Evolutionary conservation across 2,888 invertebrate genomes (phyloP), one percentile per base, ranked within the genome.

Genomic region (Tuta absoluta): DNA sequence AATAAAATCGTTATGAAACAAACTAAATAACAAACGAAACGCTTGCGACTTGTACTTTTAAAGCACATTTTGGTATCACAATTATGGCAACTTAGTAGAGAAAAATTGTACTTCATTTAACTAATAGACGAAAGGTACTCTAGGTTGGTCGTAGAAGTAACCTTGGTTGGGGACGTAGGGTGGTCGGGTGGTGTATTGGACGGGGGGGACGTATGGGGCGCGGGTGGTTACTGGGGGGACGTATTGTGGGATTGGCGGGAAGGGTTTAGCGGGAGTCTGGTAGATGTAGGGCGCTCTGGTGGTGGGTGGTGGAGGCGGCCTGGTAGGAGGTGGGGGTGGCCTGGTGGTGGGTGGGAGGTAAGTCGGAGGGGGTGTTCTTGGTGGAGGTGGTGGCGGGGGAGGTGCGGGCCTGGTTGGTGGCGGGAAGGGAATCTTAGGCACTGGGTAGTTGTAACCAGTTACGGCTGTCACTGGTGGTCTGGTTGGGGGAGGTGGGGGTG

Each of bases 81-180:
- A 83, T 85, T 87, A 88, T 86, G 87, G 87, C 86, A 86, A 81
- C 84, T 78, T 79, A 77, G 69, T 71, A 70, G 21, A 49, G 48
- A 74, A 65, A 63, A 62, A 64, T 68, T 71, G 49, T 68, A 65
- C 57, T 62, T 66, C 69, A 65, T 68, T 68, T 81, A 79, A 70
- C 82, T 87, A 91, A 72, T 84, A 91, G 63, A 84, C 83, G 69
- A 92, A 91, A 38, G 90, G 87, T 73, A 91, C 88, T 61, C 73
- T 69, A 10, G 92, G 92, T 74, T 81, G 81, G 66, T 92, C 91
- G 80, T 92, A 92, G 75, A 78, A 91, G 68, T 92, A 92, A 0
- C 87, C 91, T 68, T 91, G 75, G 65, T 89, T 81, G 65, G 82
- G 79, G 5, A 87, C 73, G 70, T 82, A 90, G 8, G 89, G 85